Evolutionary conservation across 64 coral and sea anemone species (phyloP), one percentile per base, ranked within the genome.

Genomic region (Anthopleura sola): DNA sequence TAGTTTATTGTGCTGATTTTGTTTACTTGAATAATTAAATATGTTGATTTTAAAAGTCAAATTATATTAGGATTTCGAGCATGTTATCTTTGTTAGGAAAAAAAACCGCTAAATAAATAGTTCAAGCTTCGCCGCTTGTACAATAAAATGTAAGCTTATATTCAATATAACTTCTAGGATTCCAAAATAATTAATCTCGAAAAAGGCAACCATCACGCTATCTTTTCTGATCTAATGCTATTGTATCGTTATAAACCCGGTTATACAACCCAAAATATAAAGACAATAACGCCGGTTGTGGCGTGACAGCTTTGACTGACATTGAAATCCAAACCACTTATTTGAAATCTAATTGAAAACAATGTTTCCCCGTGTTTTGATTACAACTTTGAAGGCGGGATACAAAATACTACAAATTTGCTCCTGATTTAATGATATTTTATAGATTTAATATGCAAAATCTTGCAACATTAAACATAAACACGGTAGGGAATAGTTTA

Each of bases 401-500:
- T 71, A 17, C 19, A 29, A 71, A 71, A 71, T 12, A 71, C 66
- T 71, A 10, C 29, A 15, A 16, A 32, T 71, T 71, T 71, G 26
- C 28, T 71, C 8, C 29, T 33, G n/a, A 8, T 21, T 62, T 62
- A 26, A 62, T 62, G 58, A 62, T 71, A 71, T 71, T 34, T 33
- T 32, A 71, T 71, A 71, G 31, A 32, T 71, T 71, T 71, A 3
- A 71, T 71, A 71, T 71, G 66, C 28, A 71, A 71, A 71, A 28
- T 62, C 34, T 8, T 71, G 66, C 29, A 71, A 71, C 29, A 29
- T 71, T 62, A 32, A 69, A 69, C 66, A 69, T 12, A 12, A 34
- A 34, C 66, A 3, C 58, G 26, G 66, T 69, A 13, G 66, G 66
- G 29, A 71, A 71, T 71, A 71, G 66, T 34, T 71, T 1, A 32